These are phyloP conservation scores for Propithecus deckenii DNA, from an alignment of 2,797 vertebrate species.

Conservation along the genomic window DNA sequence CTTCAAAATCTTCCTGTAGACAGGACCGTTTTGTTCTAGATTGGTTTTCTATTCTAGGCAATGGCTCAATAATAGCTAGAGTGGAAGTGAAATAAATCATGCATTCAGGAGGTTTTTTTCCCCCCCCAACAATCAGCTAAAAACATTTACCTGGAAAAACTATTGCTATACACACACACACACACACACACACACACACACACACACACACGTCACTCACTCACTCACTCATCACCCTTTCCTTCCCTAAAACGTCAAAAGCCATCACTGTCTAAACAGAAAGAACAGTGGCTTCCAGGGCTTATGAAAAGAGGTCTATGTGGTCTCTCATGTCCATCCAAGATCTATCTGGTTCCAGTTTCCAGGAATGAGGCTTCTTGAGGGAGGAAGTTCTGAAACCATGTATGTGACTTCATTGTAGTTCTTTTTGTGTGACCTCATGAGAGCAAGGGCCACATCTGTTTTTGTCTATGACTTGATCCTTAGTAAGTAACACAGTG, in stretches of 20 bases:
- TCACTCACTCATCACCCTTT: not conserved
- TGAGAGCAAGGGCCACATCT: not conserved
- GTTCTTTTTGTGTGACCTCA: not conserved
- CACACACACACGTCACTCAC: not conserved
- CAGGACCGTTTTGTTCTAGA: not conserved
- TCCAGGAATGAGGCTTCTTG: not conserved
- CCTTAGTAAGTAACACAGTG: not conserved
- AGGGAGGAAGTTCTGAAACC: not conserved
- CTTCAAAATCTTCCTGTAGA: not conserved
- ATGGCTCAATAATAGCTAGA: not conserved
- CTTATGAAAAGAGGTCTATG: not conserved
- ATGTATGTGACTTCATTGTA: not conserved
- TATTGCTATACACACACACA: not conserved
- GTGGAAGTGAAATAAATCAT: not conserved
- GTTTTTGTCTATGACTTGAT: not conserved
- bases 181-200: not conserved
- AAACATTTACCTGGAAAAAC: not conserved
- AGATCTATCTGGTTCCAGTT: not conserved
- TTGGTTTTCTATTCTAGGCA: not conserved
- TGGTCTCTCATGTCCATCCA: not conserved
- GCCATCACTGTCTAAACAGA: not conserved
- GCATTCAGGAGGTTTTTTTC: not conserved
- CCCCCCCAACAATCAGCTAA: not conserved
- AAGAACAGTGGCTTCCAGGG: not conserved
- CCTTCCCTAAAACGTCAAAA: not conserved